phyloP scores from a whole-genome alignment of 2,888 invertebrate genomes.

The Germaria angustata region DNA sequence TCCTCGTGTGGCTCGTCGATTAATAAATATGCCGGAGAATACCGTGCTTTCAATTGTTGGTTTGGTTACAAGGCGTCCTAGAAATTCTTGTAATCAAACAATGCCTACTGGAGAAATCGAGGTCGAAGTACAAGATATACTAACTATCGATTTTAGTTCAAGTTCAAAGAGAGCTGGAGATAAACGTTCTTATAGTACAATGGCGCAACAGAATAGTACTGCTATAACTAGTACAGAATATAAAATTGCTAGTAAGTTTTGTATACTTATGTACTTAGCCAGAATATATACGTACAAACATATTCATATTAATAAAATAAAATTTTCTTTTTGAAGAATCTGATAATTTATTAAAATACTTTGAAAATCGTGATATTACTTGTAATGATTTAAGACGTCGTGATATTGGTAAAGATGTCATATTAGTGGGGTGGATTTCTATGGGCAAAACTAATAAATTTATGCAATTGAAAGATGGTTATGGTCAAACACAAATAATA shows the following conservation, averaged over 20 bases:
- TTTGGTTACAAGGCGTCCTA: conserved; percentile 76
- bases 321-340: conserved; percentile 70
- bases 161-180: conserved; percentile 74
- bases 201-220: conserved; percentile 73
- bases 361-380: conserved; percentile 79
- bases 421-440: conserved; percentile 80
- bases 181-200: conserved; percentile 78
- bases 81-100: conserved; percentile 78
- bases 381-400: conserved; percentile 79
- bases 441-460: conserved; percentile 77
- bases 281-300: too few species aligned
- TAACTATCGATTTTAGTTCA: conserved; percentile 73
- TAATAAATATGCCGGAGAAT: conserved; percentile 79
- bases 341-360: conserved; percentile 79
- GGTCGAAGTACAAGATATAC: conserved; percentile 79
- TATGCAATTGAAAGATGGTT: conserved; percentile 80
- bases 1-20: conserved; percentile 78
- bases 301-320: too few species aligned
- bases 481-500: conserved; percentile 80
- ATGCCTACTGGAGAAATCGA: conserved; percentile 80
- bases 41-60: conserved; percentile 79
- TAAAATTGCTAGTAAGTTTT: conserved; percentile 78
- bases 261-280: background rate
- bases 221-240: conserved; percentile 80
- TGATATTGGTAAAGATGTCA: conserved; percentile 77